Base-by-base conservation (phyloP, 2,888 invertebrate genomes). In the Drosophila nr. medialis region DNA sequence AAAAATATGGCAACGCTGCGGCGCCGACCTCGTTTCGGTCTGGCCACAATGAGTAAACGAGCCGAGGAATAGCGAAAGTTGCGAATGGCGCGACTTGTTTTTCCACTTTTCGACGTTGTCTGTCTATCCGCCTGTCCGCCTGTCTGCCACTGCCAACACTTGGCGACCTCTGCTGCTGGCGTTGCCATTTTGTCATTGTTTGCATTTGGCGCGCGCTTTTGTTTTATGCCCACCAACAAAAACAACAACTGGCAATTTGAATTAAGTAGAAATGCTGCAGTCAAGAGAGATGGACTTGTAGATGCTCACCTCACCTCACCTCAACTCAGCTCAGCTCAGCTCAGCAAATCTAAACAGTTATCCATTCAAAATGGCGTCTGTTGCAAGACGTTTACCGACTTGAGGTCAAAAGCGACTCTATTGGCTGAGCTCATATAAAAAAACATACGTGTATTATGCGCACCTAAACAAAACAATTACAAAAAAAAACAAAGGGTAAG, bases 111-210 rank as follows among this genome's bases (percentile, higher is more conserved):
- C 75, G 60, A 72, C 69, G 64, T 49, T 54, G 58, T 59, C 74
- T 66, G 64, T 67, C 82, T 67, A 64, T 55, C 67, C 1, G 15
- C 6, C 51, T 11, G 54, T 54, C 45, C 49, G 58, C 50, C 71
- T 60, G 75, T 69, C 83, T 76, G 68, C 58, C 67, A 77, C 73
- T 67, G 67, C 74, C 73, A 78, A 70, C 73, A 64, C 73, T 76
- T 78, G 81, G 82, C 71, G 81, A 80, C 81, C 82, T 58, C 81
- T 77, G 68, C 75, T 80, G 81, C 72, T 76, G 74, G 80, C 81
- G 89, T 75, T 76, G 90, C 76, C 84, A 78, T 85, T 85, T 87
- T 84, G 87, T 87, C 84, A 85, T 85, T 85, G 84, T 89, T 89
- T 86, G 87, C 87, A 85, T 85, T 85, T 89, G 90, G 79, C 76